Evolutionary conservation across 2,888 invertebrate genomes (phyloP).

Genomic region (Aphrophora alni): DNA sequence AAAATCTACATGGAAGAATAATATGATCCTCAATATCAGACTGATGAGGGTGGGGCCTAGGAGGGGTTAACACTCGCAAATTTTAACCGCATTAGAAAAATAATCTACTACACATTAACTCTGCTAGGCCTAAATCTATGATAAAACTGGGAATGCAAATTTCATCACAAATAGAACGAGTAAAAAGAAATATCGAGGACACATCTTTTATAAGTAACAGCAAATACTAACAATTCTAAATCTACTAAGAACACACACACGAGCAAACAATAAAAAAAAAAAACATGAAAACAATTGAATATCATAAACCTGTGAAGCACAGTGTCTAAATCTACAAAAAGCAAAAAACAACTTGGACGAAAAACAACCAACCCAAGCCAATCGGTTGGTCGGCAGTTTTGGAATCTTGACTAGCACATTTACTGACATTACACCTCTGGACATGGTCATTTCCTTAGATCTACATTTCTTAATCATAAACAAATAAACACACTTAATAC

Average conservation of each 20-base stretch:
- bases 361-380: background rate
- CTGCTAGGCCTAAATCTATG: slow-evolving; percentile 45
- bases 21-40: slow-evolving; percentile 23
- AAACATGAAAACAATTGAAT: background rate
- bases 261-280: slow-evolving; percentile 18
- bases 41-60: slow-evolving; percentile 18
- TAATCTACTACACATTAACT: slow-evolving; percentile 49
- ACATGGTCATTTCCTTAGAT: background rate
- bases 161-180: slow-evolving; percentile 15
- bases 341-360: background rate
- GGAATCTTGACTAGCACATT: background rate
- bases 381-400: background rate
- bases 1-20: slow-evolving; percentile 40
- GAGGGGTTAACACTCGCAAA: slow-evolving; percentile 42
- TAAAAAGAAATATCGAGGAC: background rate
- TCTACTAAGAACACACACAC: slow-evolving; percentile 30
- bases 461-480: background rate
- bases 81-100: slow-evolving; percentile 48
- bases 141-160: slow-evolving; percentile 34
- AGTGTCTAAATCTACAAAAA: background rate
- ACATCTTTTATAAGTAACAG: slow-evolving; percentile 7
- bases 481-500: background rate
- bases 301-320: background rate
- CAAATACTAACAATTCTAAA: slow-evolving; percentile 11
- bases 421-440: slow-evolving; percentile 5